Conservation (phyloP, 2,797 vertebrate species). For the Acanthurus leucopareius region DNA sequence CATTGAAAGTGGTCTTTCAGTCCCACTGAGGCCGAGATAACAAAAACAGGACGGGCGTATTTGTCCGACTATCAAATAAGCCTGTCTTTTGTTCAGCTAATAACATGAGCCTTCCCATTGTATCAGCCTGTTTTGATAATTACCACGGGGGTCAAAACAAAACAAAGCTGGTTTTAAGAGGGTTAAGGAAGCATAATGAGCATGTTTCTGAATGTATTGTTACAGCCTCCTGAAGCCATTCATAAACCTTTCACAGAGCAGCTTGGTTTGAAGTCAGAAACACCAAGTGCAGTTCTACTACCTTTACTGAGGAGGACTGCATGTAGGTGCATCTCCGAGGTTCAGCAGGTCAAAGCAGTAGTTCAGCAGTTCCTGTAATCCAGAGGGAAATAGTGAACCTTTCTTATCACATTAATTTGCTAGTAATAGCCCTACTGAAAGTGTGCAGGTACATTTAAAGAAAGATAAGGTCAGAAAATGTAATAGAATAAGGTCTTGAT, state of each 20-base stretch:
- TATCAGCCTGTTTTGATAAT: conserved; percentile 63
- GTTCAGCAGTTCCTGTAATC: not conserved
- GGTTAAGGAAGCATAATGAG: conserved; percentile 33
- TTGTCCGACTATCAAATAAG: conserved; percentile 60
- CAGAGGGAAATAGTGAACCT: not conserved
- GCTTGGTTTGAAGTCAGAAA: conserved; percentile 4
- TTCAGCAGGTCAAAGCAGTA: not conserved
- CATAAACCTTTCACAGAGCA: conserved; percentile 15
- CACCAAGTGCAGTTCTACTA: not conserved
- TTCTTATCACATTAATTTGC: not conserved
- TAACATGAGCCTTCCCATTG: conserved; percentile 46
- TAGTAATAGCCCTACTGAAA: not conserved
- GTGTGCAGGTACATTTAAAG: not conserved
- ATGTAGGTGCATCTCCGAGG: not conserved
- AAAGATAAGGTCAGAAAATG: too few relatives aligned
- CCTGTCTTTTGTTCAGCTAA: conserved; percentile 63
- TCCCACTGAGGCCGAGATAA: conserved; percentile 50
- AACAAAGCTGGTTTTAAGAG: conserved; percentile 44
- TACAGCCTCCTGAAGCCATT: conserved; percentile 6
- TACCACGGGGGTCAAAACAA: conserved; percentile 47
- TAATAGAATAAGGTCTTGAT: too few relatives aligned
- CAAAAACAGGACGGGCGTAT: conserved; percentile 57
- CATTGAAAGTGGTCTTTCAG: conserved; percentile 44
- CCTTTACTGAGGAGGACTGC: not conserved
- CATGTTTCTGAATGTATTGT: conserved; percentile 9